Percentiles rank a stretch among this genome's conserved stretches.
Evolutionary conservation across 2,888 invertebrate species (phyloP).

Genomic region (Tethea ocularis): DNA sequence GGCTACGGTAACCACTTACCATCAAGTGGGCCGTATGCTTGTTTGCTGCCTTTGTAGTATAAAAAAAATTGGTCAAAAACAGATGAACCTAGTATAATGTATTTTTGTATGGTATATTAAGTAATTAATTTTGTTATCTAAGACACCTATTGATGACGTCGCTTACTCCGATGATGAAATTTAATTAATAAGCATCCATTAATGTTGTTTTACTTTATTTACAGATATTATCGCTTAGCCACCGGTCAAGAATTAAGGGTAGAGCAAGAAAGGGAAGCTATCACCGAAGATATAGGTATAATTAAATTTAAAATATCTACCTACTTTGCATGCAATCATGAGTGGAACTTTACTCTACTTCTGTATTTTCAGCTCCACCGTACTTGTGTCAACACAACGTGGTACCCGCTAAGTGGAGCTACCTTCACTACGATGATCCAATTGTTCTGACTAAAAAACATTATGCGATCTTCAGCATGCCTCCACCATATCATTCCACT

Average conservation of each 20-base stretch:
- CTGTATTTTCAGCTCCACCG: conserved; percentile 86
- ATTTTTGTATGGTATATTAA: conserved; percentile 10
- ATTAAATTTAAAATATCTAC: not conserved
- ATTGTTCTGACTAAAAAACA: conserved; percentile 82
- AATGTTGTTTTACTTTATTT: conserved; percentile 23
- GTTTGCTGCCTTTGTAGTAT: too few relatives aligned
- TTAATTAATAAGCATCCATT: too few relatives aligned
- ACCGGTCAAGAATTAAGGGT: conserved; percentile 86
- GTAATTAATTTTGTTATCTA: not conserved
- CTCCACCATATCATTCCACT: conserved; percentile 89
- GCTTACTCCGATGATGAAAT: too few relatives aligned
- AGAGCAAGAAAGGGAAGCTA: conserved; percentile 87
- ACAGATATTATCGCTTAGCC: conserved; percentile 85
- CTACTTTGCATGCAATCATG: conserved; percentile 26
- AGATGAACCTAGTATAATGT: too few relatives aligned
- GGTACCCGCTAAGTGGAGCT: conserved; percentile 92
- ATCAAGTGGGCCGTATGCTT: too few relatives aligned
- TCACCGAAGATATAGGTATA: conserved; percentile 86
- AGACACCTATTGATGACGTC: too few relatives aligned
- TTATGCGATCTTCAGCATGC: conserved; percentile 87
- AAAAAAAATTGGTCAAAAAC: too few relatives aligned
- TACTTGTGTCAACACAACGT: conserved; percentile 93
- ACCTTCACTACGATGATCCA: conserved; percentile 78
- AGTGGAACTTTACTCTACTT: conserved; percentile 11
- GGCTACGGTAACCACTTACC: too few relatives aligned